phyloP scores from a whole-genome alignment of 2,888 invertebrate genomes.

The Eutolmus rufibarbis region DNA sequence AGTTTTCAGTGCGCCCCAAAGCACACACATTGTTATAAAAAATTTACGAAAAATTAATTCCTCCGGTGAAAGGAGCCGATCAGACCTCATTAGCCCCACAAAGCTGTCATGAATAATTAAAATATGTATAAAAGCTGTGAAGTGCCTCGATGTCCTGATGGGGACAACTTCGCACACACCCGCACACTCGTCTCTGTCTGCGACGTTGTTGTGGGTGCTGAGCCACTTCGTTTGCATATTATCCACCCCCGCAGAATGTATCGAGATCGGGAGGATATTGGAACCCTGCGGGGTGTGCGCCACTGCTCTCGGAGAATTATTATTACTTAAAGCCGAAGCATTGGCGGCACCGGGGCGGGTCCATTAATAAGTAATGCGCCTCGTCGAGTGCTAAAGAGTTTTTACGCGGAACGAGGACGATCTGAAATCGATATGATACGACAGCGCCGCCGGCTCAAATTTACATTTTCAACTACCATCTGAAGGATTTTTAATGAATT shows the following conservation, averaged over 20 bases:
- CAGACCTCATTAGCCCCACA: conserved; percentile 26
- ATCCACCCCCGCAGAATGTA: neutral
- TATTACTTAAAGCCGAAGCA: neutral
- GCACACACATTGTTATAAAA: neutral
- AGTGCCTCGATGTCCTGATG: neutral
- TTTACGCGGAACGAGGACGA: neutral
- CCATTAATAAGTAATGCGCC: neutral
- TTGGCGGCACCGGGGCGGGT: neutral
- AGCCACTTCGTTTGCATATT: neutral
- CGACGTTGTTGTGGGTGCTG: neutral
- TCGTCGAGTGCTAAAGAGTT: neutral
- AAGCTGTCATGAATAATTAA: conserved; percentile 35
- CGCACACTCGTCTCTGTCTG: neutral
- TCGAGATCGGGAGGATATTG: neutral
- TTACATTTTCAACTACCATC: neutral
- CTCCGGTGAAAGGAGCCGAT: neutral
- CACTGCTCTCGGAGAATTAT: neutral
- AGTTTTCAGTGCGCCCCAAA: neutral
- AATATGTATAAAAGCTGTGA: conserved; percentile 24
- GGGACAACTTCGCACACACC: neutral
- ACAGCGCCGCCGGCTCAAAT: neutral
- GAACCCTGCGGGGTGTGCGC: neutral
- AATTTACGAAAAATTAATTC: conserved; percentile 37
- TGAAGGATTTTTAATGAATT: neutral
- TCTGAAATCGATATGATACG: neutral